Evolutionary conservation across 1,140 invertebrate species (phyloP).

Genomic region (Rhynchophorus ferrugineus): DNA sequence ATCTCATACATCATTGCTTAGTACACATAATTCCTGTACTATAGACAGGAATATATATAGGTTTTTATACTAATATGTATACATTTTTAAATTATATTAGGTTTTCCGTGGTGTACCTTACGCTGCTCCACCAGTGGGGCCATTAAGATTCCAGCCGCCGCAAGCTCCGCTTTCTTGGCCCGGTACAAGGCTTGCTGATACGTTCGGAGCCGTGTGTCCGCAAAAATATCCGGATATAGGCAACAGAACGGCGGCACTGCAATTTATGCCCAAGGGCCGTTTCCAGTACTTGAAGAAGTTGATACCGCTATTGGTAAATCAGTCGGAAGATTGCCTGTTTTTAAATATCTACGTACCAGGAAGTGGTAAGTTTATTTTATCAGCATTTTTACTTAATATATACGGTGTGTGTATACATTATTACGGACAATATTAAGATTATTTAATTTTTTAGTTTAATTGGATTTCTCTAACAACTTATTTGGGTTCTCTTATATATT

Average conservation of each 20-base stretch:
- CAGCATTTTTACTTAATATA: background rate
- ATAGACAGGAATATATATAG: background rate
- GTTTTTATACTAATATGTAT: constrained; percentile 2
- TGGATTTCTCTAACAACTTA: too few species aligned
- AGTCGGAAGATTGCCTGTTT: constrained; percentile 85
- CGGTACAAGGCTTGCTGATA: constrained; percentile 64
- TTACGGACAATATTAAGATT: too few species aligned
- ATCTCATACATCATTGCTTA: background rate
- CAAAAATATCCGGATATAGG: constrained; percentile 64
- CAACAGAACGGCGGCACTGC: constrained; percentile 61
- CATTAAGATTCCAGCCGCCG: constrained; percentile 58
- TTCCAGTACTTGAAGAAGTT: constrained; percentile 59
- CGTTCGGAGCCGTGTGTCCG: constrained; percentile 69
- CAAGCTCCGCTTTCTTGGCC: constrained; percentile 60
- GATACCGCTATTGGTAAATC: constrained; percentile 61
- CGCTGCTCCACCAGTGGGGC: constrained; percentile 67
- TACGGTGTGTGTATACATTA: too few species aligned
- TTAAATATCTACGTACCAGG: constrained; percentile 83
- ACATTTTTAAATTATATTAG: too few species aligned
- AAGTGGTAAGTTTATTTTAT: constrained; percentile 54
- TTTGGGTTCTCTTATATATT: too few species aligned
- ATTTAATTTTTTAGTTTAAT: too few species aligned
- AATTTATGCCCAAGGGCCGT: constrained; percentile 59
- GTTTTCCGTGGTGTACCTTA: constrained; percentile 73
- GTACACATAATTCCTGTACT: background rate